Percentiles rank a stretch among this genome's conserved stretches.
These are phyloP conservation scores for Bombylius major DNA, from an alignment of 2,888 invertebrate species.

Conservation along the genomic window DNA sequence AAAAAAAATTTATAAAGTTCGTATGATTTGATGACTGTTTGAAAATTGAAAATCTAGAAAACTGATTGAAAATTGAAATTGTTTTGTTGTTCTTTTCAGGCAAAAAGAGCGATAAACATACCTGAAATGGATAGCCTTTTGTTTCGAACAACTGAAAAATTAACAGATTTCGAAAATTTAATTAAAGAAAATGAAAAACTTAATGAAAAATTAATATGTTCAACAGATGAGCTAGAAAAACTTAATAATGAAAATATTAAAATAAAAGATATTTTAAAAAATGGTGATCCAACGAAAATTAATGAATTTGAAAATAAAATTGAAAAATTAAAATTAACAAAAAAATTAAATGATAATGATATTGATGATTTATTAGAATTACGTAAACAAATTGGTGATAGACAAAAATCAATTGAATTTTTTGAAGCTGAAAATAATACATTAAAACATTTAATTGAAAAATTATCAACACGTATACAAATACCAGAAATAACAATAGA, in stretches of 20 bases:
- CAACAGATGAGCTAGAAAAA: constrained; percentile 1
- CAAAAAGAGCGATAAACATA: too few species aligned
- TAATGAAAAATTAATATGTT: constrained; percentile 1
- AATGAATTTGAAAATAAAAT: constrained; percentile 2
- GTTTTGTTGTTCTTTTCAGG: too few species aligned
- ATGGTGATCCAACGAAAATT: background rate
- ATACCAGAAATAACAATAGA: background rate
- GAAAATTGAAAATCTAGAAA: too few species aligned
- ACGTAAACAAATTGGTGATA: constrained; percentile 1
- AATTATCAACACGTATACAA: constrained; percentile 18
- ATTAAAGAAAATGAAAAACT: constrained; percentile 3
- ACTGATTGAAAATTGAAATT: too few species aligned
- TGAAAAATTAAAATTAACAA: background rate
- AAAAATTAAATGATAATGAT: constrained; percentile 1
- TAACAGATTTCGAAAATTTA: constrained; percentile 5
- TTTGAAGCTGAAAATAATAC: constrained; percentile 25
- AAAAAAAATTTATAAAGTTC: too few species aligned
- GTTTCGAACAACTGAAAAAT: constrained; percentile 1
- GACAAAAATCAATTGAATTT: constrained; percentile 24
- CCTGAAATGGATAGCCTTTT: constrained; percentile 3
- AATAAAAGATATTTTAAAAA: constrained; percentile 5
- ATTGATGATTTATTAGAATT: background rate
- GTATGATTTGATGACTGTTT: too few species aligned
- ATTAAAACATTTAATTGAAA: constrained; percentile 24
- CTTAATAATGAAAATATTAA: constrained; percentile 2